Base-by-base conservation (phyloP, 2,113 vertebrate genomes). In the Takifugu flavidus region DNA sequence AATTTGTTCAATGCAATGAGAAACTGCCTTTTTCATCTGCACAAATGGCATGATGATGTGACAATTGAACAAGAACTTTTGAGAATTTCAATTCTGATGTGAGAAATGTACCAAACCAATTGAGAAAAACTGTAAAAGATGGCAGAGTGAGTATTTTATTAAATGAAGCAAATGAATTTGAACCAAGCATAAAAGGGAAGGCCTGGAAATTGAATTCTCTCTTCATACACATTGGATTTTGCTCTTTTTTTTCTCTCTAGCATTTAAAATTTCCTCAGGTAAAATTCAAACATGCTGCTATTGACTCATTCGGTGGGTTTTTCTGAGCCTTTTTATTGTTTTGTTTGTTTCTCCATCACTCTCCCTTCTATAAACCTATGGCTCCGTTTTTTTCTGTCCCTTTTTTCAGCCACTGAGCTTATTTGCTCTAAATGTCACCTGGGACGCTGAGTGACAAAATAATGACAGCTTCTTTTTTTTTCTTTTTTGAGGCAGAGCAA, bases 361-460 rank as follows among this genome's bases (percentile, higher is more conserved):
- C 34, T 39, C 34, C 34, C 34, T 39, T 39, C 11, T 39, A 39
- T 39, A 39, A 39, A 39, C 34, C 34, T 42, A 75, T 72, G 70
- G 80, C 72, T 82, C 84, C 54, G 57, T 75, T 56, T 78, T 58
- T 56, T 56, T 52, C 57, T 52, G 69, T 56, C 13, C 13, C 79
- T 80, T 64, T 67, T 59, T 67, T 75, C 66, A 62, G 57, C 74
- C 54, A 50, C 10, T 66, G 65, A 83, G 80, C 79, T 80, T 89
- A 88, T 90, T 89, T 88, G 79, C 85, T 79, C 56, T 86, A 89
- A 90, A 91, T 90, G 89, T 90, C 91, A 91, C 83, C 80, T 84
- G 86, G 80, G 84, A 88, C 58, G 51, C 75, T 72, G 82, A 83
- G 83, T 88, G 88, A 89, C 85, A 88, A 88, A 88, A 88, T 90